Conservation (phyloP, 2,888 invertebrate genomes). For the Parasteatoda lunata region DNA sequence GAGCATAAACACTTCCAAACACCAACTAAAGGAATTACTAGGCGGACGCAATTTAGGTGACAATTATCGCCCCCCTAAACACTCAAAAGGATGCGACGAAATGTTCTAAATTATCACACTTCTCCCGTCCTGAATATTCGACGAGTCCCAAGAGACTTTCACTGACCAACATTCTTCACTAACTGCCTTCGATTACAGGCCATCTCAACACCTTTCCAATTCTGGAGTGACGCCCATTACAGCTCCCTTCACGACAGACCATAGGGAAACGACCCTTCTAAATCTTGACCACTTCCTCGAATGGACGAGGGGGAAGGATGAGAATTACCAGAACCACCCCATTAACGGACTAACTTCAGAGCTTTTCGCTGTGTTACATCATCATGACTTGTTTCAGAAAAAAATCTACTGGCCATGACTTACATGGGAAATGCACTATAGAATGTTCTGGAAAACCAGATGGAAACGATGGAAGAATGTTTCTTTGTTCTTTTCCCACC, state of each 20-base stretch:
- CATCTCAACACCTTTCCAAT: not conserved
- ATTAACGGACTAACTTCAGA: not conserved
- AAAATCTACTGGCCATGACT: too few relatives aligned
- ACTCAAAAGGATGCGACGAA: too few relatives aligned
- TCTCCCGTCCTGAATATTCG: too few relatives aligned
- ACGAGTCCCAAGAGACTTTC: too few relatives aligned
- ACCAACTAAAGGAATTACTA: too few relatives aligned
- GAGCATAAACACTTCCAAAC: too few relatives aligned
- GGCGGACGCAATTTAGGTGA: too few relatives aligned
- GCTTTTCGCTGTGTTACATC: not conserved
- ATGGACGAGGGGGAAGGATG: not conserved
- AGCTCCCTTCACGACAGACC: not conserved
- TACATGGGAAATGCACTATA: not conserved
- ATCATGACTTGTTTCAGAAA: not conserved
- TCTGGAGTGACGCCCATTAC: not conserved
- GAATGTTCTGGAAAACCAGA: not conserved
- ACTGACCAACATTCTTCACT: not conserved
- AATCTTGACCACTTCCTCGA: conserved; percentile 1
- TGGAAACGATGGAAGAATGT: not conserved
- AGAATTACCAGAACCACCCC: not conserved
- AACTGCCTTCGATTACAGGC: not conserved
- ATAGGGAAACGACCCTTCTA: not conserved
- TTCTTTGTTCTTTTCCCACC: not conserved
- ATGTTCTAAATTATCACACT: too few relatives aligned
- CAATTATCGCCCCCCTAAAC: too few relatives aligned